Percentiles rank a stretch among this genome's conserved stretches.
phyloP scores from a whole-genome alignment of 2,113 vertebrate species.

The Colinus virginianus region DNA sequence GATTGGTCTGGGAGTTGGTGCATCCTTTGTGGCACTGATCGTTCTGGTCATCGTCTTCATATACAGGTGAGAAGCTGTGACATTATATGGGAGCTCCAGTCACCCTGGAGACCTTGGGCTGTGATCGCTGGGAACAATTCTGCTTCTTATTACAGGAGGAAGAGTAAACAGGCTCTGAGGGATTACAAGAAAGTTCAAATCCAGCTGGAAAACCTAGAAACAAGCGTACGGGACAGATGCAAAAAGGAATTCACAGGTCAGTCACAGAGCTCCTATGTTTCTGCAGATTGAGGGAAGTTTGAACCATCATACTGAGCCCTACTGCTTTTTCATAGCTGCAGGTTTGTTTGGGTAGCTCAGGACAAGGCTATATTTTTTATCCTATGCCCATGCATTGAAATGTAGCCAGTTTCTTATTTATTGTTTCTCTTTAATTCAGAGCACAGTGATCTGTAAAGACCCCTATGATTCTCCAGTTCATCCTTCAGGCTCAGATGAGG shows the following conservation, averaged over 20 bases:
- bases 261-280: background rate
- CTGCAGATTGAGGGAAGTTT: background rate
- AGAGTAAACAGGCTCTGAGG: slow-evolving; percentile 96
- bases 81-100: background rate
- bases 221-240: slow-evolving; percentile 96
- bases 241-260: slow-evolving; percentile 98
- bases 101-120: background rate
- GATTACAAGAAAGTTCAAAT: slow-evolving; percentile 99
- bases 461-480: background rate
- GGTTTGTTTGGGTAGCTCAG: background rate
- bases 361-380: background rate
- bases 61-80: slow-evolving; percentile 86
- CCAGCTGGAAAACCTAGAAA: slow-evolving; percentile 97
- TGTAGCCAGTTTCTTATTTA: background rate
- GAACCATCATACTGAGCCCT: background rate
- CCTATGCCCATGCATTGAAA: background rate
- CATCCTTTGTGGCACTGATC: slow-evolving; percentile 91
- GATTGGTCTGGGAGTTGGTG: slow-evolving; percentile 92
- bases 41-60: slow-evolving; percentile 96
- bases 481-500: background rate
- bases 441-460: background rate
- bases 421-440: background rate
- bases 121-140: background rate
- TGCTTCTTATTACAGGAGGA: slow-evolving; percentile 83
- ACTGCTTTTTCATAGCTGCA: background rate